Percentiles rank a stretch among this genome's conserved stretches.
Evolutionary conservation across 2,113 vertebrate genomes (phyloP).

Genomic region (Sus scrofa): DNA sequence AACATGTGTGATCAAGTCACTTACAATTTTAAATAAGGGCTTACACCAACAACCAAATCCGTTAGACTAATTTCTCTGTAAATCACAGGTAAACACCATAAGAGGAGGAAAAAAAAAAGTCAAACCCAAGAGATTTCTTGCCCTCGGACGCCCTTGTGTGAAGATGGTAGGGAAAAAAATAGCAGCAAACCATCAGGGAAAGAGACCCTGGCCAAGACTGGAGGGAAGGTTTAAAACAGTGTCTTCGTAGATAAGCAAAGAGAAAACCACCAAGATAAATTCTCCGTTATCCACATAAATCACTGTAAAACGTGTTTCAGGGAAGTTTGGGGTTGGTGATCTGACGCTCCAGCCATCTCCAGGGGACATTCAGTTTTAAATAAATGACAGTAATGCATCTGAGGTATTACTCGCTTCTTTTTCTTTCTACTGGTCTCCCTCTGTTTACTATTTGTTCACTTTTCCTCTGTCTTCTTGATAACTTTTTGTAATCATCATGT

Average conservation of each 20-base stretch:
- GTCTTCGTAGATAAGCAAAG: background rate
- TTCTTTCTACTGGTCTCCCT: background rate
- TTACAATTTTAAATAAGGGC: background rate
- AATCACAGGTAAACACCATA: conserved; percentile 30
- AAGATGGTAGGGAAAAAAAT: background rate
- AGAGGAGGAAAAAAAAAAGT: background rate
- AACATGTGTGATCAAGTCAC: background rate
- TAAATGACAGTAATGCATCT: background rate
- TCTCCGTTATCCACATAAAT: background rate
- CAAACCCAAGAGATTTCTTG: conserved; percentile 38
- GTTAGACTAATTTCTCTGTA: background rate
- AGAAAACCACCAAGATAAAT: background rate
- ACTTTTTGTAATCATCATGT: background rate
- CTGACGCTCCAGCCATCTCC: background rate
- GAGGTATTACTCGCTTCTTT: background rate
- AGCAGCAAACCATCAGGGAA: conserved; percentile 9
- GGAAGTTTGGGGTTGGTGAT: background rate
- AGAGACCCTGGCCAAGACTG: background rate
- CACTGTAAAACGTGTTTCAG: background rate
- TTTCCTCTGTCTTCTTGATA: background rate
- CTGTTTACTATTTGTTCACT: background rate
- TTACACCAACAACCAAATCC: background rate
- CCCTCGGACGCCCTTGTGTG: conserved; percentile 10
- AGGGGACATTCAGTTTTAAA: conserved; percentile 20
- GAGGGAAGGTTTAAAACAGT: background rate